Conservation (phyloP, 2,888 invertebrate genomes). For the Drosophila lutescens region DNA sequence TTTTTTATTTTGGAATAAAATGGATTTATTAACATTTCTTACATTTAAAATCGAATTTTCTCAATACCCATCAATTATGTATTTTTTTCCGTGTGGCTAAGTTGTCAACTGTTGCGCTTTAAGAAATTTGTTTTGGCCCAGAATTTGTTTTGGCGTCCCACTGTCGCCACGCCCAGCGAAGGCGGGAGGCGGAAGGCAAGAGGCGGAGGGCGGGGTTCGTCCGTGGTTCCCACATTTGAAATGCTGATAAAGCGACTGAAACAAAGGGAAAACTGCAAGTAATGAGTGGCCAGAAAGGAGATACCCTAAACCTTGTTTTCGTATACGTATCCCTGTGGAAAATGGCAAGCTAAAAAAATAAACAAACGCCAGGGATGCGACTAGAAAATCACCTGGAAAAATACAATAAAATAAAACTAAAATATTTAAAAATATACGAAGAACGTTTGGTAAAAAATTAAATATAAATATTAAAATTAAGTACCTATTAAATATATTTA, state of each 20-base stretch:
- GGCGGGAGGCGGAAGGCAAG: not conserved
- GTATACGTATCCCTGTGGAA: slow-evolving; percentile 9
- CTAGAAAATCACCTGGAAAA: not conserved
- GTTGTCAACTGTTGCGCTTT: slow-evolving; percentile 26
- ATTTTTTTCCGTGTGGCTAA: not conserved
- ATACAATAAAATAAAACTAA: not conserved
- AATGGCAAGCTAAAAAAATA: not conserved
- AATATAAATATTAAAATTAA: too few species aligned
- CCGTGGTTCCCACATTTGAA: slow-evolving; percentile 38
- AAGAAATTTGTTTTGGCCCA: slow-evolving; percentile 15
- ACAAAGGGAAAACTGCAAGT: slow-evolving; percentile 9
- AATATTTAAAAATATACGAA: not conserved
- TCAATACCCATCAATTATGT: too few species aligned
- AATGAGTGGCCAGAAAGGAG: slow-evolving; percentile 21
- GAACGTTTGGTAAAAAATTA: too few species aligned
- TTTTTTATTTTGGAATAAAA: too few species aligned
- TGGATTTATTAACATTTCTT: too few species aligned
- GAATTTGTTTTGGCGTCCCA: slow-evolving; percentile 12
- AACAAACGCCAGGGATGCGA: not conserved
- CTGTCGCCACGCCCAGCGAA: slow-evolving; percentile 9
- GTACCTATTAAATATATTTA: too few species aligned
- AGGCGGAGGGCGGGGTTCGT: not conserved
- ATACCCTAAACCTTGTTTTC: slow-evolving; percentile 8
- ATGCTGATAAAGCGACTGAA: slow-evolving; percentile 38
- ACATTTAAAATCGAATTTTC: too few species aligned